Base-by-base conservation (phyloP, 2,888 invertebrate genomes). In the Cheilosia pagana region DNA sequence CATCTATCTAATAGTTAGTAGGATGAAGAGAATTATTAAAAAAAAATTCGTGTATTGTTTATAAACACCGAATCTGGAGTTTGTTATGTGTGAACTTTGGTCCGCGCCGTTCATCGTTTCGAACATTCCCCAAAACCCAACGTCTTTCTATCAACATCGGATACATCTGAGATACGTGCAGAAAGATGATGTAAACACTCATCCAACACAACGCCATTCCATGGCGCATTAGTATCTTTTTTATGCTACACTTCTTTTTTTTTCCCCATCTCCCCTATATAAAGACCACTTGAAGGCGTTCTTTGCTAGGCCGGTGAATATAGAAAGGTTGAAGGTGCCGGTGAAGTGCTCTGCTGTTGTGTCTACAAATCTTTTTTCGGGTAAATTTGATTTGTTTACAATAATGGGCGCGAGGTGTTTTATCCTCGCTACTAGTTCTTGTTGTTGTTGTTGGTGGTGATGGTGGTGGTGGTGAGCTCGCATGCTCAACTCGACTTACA, bases 111-210 rank as follows among this genome's bases (percentile, higher is more conserved):
- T 39, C 52, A 72, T 65, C 53, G 63, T 67, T 71, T 65, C 23
- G 82, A 83, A 78, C 78, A 74, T 78, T 74, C 35, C 57, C 71
- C 71, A 74, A 72, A 82, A 74, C 78, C 71, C 62, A 78, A 79
- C 83, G 78, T 79, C 74, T 83, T 48, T 79, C 83, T 70, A 78
- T 78, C 83, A 83, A 83, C 78, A 74, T 78, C 68, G 72, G 68
- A 78, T 67, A 78, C 72, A 83, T 78, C 83, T 63, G 63, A 83
- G 83, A 68, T 79, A 74, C 83, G 45, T 83, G 83, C 74, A 83
- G 83, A 83, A 78, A 79, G 78, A 83, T 83, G 52, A 68, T 68
- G 79, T 83, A 83, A 83, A 79, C 83, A 79, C 78, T 59, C 74
- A 41, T 63, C 62, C 55, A 70, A 23, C 68, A 57, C 31, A 81